A percentile compares a stretch with the other conserved stretches of the same genome.
Conservation (phyloP, 2,797 vertebrate genomes). For the Hyperoplus immaculatus region DNA sequence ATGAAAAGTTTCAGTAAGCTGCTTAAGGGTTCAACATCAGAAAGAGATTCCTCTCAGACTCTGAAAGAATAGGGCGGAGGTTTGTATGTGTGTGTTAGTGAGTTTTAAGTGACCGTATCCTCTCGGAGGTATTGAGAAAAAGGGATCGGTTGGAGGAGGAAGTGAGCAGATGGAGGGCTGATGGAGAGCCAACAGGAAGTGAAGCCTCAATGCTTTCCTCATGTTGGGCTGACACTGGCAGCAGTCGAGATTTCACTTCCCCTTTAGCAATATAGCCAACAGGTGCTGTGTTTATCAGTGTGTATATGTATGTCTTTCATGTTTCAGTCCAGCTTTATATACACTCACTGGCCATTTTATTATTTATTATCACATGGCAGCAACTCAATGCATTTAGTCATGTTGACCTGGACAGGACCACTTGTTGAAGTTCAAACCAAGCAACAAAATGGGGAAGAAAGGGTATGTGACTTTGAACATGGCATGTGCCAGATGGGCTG, state of each 20-base stretch:
- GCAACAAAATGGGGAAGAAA: no score
- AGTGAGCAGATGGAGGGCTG: slow-evolving; percentile 71
- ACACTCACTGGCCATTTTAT: not conserved
- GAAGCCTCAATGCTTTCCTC: slow-evolving; percentile 70
- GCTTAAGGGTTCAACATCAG: not conserved
- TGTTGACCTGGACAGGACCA: no score
- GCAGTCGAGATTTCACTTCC: slow-evolving; percentile 66
- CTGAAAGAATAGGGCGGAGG: not conserved
- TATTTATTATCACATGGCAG: no score
- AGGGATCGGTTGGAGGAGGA: slow-evolving; percentile 52
- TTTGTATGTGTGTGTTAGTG: not conserved
- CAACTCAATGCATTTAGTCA: no score
- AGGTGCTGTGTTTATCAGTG: slow-evolving; percentile 38
- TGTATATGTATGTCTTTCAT: slow-evolving; percentile 2
- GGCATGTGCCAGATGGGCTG: no score
- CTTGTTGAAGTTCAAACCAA: no score
- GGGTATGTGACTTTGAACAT: no score
- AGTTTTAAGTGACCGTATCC: not conserved
- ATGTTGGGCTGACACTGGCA: slow-evolving; percentile 72
- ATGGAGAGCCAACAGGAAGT: slow-evolving; percentile 71
- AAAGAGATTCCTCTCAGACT: not conserved
- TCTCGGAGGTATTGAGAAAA: slow-evolving; percentile 24
- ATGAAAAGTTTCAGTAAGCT: not conserved
- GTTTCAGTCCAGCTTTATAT: slow-evolving; percentile 8
- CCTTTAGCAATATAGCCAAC: slow-evolving; percentile 30